phyloP scores from a whole-genome alignment of 2,113 vertebrate genomes.

The Clarias batrachus region DNA sequence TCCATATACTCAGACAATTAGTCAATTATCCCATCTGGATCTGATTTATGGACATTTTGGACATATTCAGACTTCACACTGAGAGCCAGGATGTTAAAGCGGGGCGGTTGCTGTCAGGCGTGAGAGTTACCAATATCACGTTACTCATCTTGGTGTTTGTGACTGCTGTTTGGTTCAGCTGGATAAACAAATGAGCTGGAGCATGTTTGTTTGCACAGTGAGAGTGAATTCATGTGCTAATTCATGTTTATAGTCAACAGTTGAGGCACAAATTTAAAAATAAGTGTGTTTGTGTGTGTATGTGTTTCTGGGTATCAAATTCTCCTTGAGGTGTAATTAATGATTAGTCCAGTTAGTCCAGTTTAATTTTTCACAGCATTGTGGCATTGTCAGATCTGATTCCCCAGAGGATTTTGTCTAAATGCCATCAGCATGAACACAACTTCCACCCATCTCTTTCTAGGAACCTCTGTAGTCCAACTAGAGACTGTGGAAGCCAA shows the following conservation, averaged over 20 bases:
- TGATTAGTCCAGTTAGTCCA: too few species aligned
- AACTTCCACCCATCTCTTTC: too few species aligned
- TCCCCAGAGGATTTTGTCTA: too few species aligned
- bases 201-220: neutral
- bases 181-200: neutral
- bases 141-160: neutral
- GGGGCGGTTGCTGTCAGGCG: neutral
- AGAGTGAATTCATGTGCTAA: neutral
- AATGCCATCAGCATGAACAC: too few species aligned
- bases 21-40: neutral
- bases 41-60: too few species aligned
- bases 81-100: neutral
- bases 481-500: too few species aligned
- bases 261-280: neutral
- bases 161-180: neutral
- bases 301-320: neutral
- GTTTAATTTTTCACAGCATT: neutral
- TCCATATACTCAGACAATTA: neutral
- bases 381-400: too few species aligned
- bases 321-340: neutral
- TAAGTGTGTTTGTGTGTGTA: neutral
- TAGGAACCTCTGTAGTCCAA: too few species aligned
- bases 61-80: neutral
- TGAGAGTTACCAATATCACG: neutral
- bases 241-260: neutral